Evolutionary conservation across 92 coral and sea anemone species (phyloP), one percentile per base, ranked within the genome.

Genomic region (Phenganax marumi): DNA sequence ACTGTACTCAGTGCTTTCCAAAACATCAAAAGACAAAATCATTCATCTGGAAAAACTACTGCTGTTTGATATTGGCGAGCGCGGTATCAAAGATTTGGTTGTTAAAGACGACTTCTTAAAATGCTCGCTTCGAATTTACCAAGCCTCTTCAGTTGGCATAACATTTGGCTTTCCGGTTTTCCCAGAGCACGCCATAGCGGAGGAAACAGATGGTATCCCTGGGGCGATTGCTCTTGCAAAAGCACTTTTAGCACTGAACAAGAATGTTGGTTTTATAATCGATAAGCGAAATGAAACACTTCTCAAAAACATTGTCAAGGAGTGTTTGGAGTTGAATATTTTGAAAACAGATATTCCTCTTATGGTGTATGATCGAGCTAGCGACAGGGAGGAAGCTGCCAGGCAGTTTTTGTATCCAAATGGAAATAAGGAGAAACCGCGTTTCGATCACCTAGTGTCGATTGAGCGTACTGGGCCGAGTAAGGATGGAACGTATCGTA

Each of bases 371-470:
- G 76, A 79, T 4, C 89, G 91, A 5, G 10, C 75, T n/a, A 46
- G 52, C 60, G 82, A 72, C 13, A 68, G 56, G 24, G 84, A 82
- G 48, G 77, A 54, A 63, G 86, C 93, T 51, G 95, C 97, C 9
- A 7, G 64, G 61, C 68, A 87, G n/a, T 90, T 94, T 81, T 88
- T 92, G 22, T 94, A 86, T 43, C 83, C 86, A 24, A 73, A 70
- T 68, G 90, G 89, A 8, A 65, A 46, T 11, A 46, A 66, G 12
- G 68, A 68, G 50, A 58, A 54, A 0, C 97, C 97, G 10, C 85
- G 86, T 70, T 95, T 90, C 68, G 98, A 95, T 70, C 86, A 85
- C 46, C 76, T 95, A 43, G 89, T 95, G 48, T 93, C 98, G 23
- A 90, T 92, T 80, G 98, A 95, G 54, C 97, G 97, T 8, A 87